Evolutionary conservation across 1,140 invertebrate species (phyloP).

Genomic region (Catajapyx aquilonaris): DNA sequence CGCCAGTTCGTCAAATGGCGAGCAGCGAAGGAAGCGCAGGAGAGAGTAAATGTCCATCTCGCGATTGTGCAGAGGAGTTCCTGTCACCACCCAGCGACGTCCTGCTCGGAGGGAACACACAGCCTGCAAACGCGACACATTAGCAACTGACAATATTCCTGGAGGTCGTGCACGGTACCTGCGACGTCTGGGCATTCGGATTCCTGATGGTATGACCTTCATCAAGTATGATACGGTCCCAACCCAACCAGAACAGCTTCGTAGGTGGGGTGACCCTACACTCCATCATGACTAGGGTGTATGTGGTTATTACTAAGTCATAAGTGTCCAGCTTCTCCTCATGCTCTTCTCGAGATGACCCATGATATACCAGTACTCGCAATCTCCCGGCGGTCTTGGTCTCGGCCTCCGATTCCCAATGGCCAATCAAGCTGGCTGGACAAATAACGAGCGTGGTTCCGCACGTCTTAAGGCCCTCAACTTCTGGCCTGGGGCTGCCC

Average conservation of each 20-base stretch:
- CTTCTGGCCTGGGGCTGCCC: conserved; percentile 54
- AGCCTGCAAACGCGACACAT: too few relatives aligned
- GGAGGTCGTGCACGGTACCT: too few relatives aligned
- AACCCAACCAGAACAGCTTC: conserved; percentile 41
- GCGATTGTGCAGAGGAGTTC: conserved; percentile 90
- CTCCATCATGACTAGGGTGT: conserved; percentile 18
- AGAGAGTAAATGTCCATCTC: conserved; percentile 71
- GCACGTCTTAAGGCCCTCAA: conserved; percentile 29
- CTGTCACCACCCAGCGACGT: conserved; percentile 69
- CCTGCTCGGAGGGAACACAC: conserved; percentile 36
- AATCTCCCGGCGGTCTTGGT: conserved; percentile 40
- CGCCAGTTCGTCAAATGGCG: conserved; percentile 67
- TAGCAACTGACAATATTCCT: too few relatives aligned
- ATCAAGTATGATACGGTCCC: conserved; percentile 75
- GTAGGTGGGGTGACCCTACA: conserved; percentile 13
- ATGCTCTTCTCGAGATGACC: conserved; percentile 41
- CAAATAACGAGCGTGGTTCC: conserved; percentile 71
- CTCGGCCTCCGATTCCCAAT: conserved; percentile 69
- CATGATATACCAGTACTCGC: conserved; percentile 54
- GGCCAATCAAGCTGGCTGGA: conserved; percentile 58
- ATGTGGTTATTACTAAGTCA: conserved; percentile 31
- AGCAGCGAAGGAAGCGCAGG: conserved; percentile 59
- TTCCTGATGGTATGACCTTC: conserved; percentile 86
- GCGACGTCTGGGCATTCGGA: conserved; percentile 50
- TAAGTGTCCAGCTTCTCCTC: conserved; percentile 26